These are phyloP conservation scores for Reticulitermes lucifugus DNA, from an alignment of 2,888 invertebrate genomes.

Conservation along the genomic window DNA sequence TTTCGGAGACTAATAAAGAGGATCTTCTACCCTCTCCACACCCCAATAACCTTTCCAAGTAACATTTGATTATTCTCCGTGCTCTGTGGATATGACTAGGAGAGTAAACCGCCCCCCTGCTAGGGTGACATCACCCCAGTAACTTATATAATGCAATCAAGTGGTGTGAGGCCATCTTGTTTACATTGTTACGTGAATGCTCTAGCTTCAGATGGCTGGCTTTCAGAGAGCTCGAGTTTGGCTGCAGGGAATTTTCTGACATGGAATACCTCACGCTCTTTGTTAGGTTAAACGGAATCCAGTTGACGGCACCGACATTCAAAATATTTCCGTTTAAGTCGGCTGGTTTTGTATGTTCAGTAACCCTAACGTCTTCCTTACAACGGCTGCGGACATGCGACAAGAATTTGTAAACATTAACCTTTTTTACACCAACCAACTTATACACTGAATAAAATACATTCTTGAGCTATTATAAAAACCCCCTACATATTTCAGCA, in stretches of 20 bases:
- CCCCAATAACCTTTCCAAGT: neutral
- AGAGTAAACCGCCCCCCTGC: neutral
- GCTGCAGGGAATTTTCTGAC: neutral
- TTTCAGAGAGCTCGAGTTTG: neutral
- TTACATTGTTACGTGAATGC: neutral
- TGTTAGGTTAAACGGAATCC: slow-evolving; percentile 17
- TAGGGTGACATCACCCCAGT: neutral
- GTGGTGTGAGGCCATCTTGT: neutral
- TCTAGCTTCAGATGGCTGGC: neutral
- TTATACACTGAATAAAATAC: no score
- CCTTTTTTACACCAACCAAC: no score
- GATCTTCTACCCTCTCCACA: neutral
- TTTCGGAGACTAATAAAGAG: slow-evolving; percentile 29
- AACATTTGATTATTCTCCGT: slow-evolving; percentile 19
- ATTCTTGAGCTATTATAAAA: no score
- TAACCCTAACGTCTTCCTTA: neutral
- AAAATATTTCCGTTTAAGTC: neutral
- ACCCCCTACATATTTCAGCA: no score
- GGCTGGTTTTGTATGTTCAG: neutral
- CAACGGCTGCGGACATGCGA: neutral
- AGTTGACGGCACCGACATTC: neutral
- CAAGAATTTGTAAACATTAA: no score
- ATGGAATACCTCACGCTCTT: neutral
- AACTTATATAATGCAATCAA: neutral
- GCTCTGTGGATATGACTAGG: neutral